phyloP scores from a whole-genome alignment of 1,140 invertebrate species.

The Mactra quadrangularis region DNA sequence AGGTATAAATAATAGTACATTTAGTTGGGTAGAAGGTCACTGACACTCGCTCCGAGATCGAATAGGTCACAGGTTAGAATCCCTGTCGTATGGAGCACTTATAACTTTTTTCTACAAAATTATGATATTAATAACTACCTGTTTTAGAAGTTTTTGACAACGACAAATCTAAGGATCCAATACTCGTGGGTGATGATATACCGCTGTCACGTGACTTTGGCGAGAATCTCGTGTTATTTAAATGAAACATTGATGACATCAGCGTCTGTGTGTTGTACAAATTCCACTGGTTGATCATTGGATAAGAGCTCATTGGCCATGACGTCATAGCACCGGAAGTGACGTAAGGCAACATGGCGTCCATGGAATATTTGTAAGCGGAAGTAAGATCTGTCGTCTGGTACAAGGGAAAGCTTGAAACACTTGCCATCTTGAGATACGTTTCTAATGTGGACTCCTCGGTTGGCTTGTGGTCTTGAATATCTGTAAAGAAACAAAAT shows the following conservation, averaged over 20 bases:
- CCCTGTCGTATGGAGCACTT: too few species aligned
- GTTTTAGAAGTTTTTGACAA: constrained; percentile 23
- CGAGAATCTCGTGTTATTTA: constrained; percentile 38
- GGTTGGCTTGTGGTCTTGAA: neutral
- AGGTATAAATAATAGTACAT: too few species aligned
- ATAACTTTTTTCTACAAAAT: too few species aligned
- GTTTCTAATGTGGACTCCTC: constrained; percentile 15
- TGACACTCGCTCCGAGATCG: too few species aligned
- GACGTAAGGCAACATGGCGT: constrained; percentile 31
- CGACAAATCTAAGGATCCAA: constrained; percentile 18
- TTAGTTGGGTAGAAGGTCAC: too few species aligned
- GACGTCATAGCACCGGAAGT: neutral
- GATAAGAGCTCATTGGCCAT: constrained; percentile 16
- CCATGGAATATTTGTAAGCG: constrained; percentile 15
- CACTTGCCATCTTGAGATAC: constrained; percentile 42
- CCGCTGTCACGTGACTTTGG: constrained; percentile 61
- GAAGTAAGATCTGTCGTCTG: constrained; percentile 9
- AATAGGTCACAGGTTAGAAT: too few species aligned
- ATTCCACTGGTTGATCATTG: constrained; percentile 47
- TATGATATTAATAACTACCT: constrained; percentile 39
- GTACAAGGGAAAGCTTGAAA: constrained; percentile 24
- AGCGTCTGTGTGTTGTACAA: constrained; percentile 44
- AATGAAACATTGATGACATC: constrained; percentile 25
- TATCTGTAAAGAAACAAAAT: neutral
- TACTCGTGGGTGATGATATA: constrained; percentile 31